These are phyloP conservation scores for Megastigmus dorsalis DNA, from an alignment of 2,888 invertebrate genomes.

Conservation along the genomic window DNA sequence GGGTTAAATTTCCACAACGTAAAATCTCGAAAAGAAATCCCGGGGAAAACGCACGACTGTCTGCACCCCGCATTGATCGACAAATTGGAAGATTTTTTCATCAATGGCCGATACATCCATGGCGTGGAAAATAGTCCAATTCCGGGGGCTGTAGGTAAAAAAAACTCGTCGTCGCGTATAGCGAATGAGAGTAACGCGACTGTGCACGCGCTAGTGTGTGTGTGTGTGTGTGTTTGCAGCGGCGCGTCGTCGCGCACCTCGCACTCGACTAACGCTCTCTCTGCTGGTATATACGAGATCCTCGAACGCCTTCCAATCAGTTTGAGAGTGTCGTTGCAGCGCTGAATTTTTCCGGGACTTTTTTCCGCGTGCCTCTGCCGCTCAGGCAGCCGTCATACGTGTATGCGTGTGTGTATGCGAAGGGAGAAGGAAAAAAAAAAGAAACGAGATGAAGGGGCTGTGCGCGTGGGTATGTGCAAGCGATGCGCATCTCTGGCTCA, in stretches of 20 bases:
- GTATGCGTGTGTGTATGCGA: background rate
- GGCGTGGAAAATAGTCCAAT: conserved; percentile 32
- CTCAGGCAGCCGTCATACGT: too few relatives aligned
- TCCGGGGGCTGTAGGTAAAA: background rate
- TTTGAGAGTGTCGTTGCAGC: conserved; percentile 37
- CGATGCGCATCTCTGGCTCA: too few relatives aligned
- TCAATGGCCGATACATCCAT: background rate
- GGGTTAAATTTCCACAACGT: too few relatives aligned
- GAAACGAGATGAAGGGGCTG: background rate
- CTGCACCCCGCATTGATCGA: conserved; percentile 1
- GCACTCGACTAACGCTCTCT: conserved; percentile 11
- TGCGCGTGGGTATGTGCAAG: background rate
- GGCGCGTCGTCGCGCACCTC: conserved; percentile 49
- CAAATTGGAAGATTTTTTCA: conserved; percentile 23
- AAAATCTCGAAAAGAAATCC: too few relatives aligned
- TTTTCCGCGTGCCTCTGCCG: conserved; percentile 4
- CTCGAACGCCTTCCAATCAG: conserved; percentile 41
- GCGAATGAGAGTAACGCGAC: too few relatives aligned
- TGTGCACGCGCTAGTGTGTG: too few relatives aligned
- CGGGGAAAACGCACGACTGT: background rate
- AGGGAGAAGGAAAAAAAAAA: too few relatives aligned
- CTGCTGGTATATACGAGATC: too few relatives aligned
- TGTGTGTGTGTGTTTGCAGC: conserved; percentile 10
- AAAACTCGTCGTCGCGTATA: background rate
- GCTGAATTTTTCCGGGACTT: conserved; percentile 8